Conservation (phyloP, 2,888 invertebrate genomes). For the Brenthis ino region DNA sequence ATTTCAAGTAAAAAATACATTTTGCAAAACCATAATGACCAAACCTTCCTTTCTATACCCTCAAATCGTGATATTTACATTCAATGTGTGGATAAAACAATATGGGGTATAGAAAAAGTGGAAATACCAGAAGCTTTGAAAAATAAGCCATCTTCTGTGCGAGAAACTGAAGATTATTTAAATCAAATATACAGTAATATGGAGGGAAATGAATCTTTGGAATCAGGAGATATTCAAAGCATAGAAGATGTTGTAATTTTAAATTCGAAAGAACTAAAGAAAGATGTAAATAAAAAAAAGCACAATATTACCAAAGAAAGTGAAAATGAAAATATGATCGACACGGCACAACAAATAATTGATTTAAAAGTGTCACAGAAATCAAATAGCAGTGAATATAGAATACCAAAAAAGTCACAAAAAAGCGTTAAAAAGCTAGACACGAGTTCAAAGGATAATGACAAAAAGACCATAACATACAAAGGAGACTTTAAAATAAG, state of each 20-base stretch:
- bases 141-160: conserved; percentile 36
- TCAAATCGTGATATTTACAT: conserved; percentile 54
- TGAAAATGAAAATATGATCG: background rate
- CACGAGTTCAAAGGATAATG: background rate
- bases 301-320: background rate
- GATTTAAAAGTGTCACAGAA: conserved; percentile 8
- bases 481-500: background rate
- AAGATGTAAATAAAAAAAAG: conserved; percentile 16
- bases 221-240: conserved; percentile 52
- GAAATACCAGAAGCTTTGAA: conserved; percentile 53
- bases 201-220: conserved; percentile 46
- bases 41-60: conserved; percentile 48
- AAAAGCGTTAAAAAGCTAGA: background rate
- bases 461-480: background rate
- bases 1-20: conserved; percentile 58
- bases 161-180: conserved; percentile 36
- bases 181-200: conserved; percentile 55
- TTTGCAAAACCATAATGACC: conserved; percentile 49
- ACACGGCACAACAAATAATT: background rate
- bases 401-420: conserved; percentile 46
- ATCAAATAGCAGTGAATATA: conserved; percentile 38
- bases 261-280: conserved; percentile 8
- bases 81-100: conserved; percentile 48
- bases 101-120: conserved; percentile 50
- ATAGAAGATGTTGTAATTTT: conserved; percentile 31